phyloP scores from a whole-genome alignment of 2,888 invertebrate genomes.

The Ptychoptera albimana region DNA sequence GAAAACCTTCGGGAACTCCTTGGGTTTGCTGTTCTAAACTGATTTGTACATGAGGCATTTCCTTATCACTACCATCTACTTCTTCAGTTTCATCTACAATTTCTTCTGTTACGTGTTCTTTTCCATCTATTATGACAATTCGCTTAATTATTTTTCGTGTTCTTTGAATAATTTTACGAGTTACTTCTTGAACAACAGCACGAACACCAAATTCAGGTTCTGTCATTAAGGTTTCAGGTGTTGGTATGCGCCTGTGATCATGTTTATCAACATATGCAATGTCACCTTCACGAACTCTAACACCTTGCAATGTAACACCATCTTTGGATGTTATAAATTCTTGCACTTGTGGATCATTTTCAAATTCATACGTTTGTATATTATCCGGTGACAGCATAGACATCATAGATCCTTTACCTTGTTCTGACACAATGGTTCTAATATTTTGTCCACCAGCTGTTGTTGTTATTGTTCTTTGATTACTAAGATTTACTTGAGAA shows the following conservation, averaged over 20 bases:
- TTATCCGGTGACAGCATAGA: constrained; percentile 20
- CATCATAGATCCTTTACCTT: constrained; percentile 13
- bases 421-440: constrained; percentile 17
- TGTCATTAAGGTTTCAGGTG: constrained; percentile 11
- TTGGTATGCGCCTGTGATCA: constrained; percentile 20
- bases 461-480: constrained; percentile 39
- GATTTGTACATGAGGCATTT: constrained; percentile 4
- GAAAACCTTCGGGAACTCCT: constrained; percentile 15
- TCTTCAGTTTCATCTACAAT: constrained; percentile 68
- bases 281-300: constrained; percentile 30
- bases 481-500: constrained; percentile 49
- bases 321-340: constrained; percentile 14
- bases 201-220: constrained; percentile 45
- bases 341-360: constrained; percentile 28
- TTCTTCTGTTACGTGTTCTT: constrained; percentile 71
- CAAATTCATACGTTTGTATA: constrained; percentile 19
- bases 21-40: constrained; percentile 18
- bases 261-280: constrained; percentile 24
- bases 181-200: constrained; percentile 69
- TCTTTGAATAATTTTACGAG: constrained; percentile 57
- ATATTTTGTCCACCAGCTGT: constrained; percentile 19
- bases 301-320: constrained; percentile 21
- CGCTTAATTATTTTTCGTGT: constrained; percentile 59
- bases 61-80: constrained; percentile 17
- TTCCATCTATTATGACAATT: constrained; percentile 64